Evolutionary conservation across 1,140 invertebrate genomes (phyloP), one percentile per base, ranked within the genome.

Genomic region (Heliconius nattereri): DNA sequence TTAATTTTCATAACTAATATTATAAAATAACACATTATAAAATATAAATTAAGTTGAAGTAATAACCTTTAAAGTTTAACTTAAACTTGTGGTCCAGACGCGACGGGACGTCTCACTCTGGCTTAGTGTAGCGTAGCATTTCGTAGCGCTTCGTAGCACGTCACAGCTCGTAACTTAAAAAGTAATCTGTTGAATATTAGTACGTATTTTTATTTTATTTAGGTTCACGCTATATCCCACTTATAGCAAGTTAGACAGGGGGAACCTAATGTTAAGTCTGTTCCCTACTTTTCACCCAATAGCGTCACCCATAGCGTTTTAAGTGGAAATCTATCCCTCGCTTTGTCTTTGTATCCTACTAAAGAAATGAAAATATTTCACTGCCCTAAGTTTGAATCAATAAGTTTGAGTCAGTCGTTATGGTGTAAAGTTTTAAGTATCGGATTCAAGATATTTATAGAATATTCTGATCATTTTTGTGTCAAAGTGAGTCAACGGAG

Each of bases 101-200:
- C 11, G 60, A 66, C 11, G 23, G 11, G 54, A 66, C 26, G 23
- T 66, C 23, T 66, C 60, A 66, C 60, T 66, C 23, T 66, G 60
- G 60, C 60, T 66, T 66, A 66, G 23, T 66, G 60, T 66, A 66
- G 60, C 60, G 60, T 66, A 66, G 60, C 60, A 16, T 66, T 66
- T 66, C 60, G 60, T 66, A 66, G 60, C 60, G 60, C 60, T 16
- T 26, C 60, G 60, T 66, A 66, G 60, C 60, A 66, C 54, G 54
- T 57, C 54, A 57, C 26, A 66, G 23, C 23, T 29, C 60, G 60
- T 66, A 66, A 26, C 23, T 66, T 66, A 66, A 29, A 60, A 66
- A 26, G 9, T 26, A 66, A 11, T 66, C 23, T 26, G 57, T 66
- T 66, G 7, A 66, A 26, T 26, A 45, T 45, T 16, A 45, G 40